A percentile compares a stretch with the other conserved stretches of the same genome.
Conservation (phyloP, 1,140 invertebrate genomes). For the Contarinia nasturtii region DNA sequence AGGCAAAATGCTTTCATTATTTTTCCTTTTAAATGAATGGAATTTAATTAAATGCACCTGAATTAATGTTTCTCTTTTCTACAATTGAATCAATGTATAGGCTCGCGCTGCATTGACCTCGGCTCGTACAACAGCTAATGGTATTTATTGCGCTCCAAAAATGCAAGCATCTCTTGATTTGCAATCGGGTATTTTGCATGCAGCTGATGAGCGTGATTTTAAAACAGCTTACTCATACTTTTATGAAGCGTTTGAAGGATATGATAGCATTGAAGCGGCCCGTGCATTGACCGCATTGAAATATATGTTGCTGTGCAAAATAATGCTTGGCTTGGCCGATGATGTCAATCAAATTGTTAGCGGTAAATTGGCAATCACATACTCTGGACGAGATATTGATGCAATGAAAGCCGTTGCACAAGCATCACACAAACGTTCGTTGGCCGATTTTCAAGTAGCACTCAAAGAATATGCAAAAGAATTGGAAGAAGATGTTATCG, state of each 20-base stretch:
- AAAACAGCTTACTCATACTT: conserved; percentile 99
- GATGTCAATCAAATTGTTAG: conserved; percentile 91
- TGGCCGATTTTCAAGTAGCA: conserved; percentile 86
- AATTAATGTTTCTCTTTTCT: too few species aligned
- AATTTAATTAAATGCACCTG: too few species aligned
- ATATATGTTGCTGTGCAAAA: conserved; percentile 98
- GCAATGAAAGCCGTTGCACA: conserved; percentile 95
- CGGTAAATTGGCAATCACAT: conserved; percentile 92
- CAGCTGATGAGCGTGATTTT: conserved; percentile 97
- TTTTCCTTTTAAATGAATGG: too few species aligned
- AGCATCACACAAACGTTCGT: conserved; percentile 86
- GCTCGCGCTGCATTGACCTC: conserved; percentile 93
- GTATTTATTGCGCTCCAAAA: conserved; percentile 97
- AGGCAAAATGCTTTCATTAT: too few species aligned
- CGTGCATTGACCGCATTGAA: conserved; percentile 89
- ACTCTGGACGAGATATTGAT: conserved; percentile 86
- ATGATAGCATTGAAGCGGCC: conserved; percentile 82
- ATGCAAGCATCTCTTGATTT: conserved; percentile 92
- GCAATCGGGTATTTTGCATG: conserved; percentile 96
- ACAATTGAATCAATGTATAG: too few species aligned
- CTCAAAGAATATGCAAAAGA: conserved; percentile 74
- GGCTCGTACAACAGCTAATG: conserved; percentile 95
- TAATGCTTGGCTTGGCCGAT: conserved; percentile 90
- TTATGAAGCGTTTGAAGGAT: conserved; percentile 99
- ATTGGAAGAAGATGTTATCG: conserved; percentile 90